Evolutionary conservation across 2,113 vertebrate genomes (phyloP).

Genomic region (Marcusenius ussheri): DNA sequence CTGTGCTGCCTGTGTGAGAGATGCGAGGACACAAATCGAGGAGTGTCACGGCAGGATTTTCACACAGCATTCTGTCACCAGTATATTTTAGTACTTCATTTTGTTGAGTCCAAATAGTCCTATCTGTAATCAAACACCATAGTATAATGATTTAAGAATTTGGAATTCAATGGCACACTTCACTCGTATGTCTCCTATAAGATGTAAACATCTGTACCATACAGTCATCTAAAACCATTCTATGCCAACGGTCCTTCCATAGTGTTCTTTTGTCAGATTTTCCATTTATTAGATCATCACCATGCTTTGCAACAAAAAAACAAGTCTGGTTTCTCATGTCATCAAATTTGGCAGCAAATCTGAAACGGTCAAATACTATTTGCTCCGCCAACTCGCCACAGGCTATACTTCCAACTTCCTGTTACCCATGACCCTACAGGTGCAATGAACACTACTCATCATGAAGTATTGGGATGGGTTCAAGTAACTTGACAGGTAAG

Average conservation of each 20-base stretch:
- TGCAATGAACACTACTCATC: background rate
- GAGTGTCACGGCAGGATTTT: background rate
- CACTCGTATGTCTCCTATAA: background rate
- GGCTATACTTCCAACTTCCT: background rate
- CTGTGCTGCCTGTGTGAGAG: slow-evolving; percentile 52
- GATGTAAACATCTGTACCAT: background rate
- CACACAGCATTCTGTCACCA: background rate
- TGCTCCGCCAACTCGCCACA: background rate
- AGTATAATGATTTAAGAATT: background rate
- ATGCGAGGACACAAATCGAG: background rate
- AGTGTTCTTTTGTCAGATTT: background rate
- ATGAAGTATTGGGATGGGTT: background rate
- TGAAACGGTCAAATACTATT: background rate
- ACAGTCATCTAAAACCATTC: background rate
- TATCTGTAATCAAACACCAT: background rate
- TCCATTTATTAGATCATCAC: background rate
- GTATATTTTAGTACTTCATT: background rate
- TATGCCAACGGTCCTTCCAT: background rate
- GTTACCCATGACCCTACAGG: background rate
- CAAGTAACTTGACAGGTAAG: background rate
- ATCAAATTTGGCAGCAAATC: background rate
- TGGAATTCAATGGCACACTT: background rate
- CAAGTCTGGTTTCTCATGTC: background rate
- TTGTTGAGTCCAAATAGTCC: background rate
- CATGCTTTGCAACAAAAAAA: background rate